Evolutionary conservation across 2,113 vertebrate genomes (phyloP).

Genomic region (Ascaphus truei): DNA sequence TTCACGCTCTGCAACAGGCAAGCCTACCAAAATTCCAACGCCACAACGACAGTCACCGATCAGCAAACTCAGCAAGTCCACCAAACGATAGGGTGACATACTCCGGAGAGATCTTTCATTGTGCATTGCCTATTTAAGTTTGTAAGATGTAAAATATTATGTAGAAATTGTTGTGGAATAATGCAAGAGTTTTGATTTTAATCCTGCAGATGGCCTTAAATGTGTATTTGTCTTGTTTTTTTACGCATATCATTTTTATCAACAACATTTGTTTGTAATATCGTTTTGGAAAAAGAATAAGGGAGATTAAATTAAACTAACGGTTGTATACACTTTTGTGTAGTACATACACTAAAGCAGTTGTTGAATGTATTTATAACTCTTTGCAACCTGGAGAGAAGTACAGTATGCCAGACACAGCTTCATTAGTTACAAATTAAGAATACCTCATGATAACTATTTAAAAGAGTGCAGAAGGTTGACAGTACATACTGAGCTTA

Average conservation of each 20-base stretch:
- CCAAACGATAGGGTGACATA: slow-evolving; percentile 87
- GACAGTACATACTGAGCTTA: neutral
- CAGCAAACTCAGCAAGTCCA: slow-evolving; percentile 84
- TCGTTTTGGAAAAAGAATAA: slow-evolving; percentile 62
- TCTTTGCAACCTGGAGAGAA: slow-evolving; percentile 62
- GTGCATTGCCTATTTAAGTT: slow-evolving; percentile 86
- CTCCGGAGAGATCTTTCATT: slow-evolving; percentile 54
- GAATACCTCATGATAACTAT: slow-evolving; percentile 62
- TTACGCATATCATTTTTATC: slow-evolving; percentile 84
- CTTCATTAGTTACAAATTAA: slow-evolving; percentile 63
- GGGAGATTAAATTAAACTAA: slow-evolving; percentile 70
- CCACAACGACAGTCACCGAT: slow-evolving; percentile 82
- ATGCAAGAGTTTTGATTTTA: slow-evolving; percentile 81
- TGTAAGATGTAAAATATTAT: slow-evolving; percentile 95
- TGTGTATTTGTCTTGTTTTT: slow-evolving; percentile 94
- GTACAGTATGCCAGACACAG: slow-evolving; percentile 55
- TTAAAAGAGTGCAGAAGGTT: slow-evolving; percentile 24
- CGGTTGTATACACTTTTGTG: slow-evolving; percentile 70
- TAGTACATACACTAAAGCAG: slow-evolving; percentile 66
- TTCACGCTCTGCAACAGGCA: slow-evolving; percentile 74
- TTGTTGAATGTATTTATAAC: slow-evolving; percentile 84
- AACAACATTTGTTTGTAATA: slow-evolving; percentile 69
- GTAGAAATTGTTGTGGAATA: slow-evolving; percentile 90
- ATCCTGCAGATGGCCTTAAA: slow-evolving; percentile 85
- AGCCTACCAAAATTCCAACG: slow-evolving; percentile 94